A percentile compares a stretch with the other conserved stretches of the same genome.
phyloP scores from a whole-genome alignment of 2,888 invertebrate genomes.

The Byasa hedistus region DNA sequence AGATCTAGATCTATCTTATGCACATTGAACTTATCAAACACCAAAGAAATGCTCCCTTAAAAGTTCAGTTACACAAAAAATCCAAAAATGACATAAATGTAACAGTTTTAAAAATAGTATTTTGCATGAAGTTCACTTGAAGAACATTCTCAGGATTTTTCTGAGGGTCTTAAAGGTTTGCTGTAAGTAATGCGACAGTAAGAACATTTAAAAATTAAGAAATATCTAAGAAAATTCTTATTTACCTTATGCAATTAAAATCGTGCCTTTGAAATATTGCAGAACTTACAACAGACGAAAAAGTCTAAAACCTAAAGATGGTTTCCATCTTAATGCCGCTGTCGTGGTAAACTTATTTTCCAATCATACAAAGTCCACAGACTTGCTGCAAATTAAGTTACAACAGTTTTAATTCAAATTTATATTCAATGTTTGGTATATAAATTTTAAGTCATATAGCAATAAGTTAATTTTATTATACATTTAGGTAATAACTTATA shows the following conservation, averaged over 20 bases:
- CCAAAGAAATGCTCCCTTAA: too few species aligned
- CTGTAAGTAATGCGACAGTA: background rate
- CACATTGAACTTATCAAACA: too few species aligned
- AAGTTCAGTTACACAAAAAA: too few species aligned
- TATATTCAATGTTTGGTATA: background rate
- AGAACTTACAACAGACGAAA: background rate
- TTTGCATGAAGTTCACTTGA: background rate
- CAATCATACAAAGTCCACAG: background rate
- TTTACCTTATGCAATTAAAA: background rate
- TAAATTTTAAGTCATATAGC: too few species aligned
- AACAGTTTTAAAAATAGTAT: too few species aligned
- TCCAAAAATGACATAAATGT: too few species aligned
- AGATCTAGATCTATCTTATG: too few species aligned
- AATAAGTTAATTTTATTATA: too few species aligned
- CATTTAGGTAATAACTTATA: too few species aligned
- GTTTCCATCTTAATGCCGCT: background rate
- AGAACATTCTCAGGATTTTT: background rate
- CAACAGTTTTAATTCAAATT: background rate
- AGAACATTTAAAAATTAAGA: background rate
- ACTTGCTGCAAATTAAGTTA: background rate
- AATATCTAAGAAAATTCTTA: background rate
- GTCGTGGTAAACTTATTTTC: background rate
- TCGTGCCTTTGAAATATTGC: background rate
- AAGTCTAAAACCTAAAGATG: slow-evolving; percentile 7
- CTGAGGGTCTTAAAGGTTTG: background rate